Conservation (phyloP, 2,113 vertebrate species). For the Takifugu bimaculatus region DNA sequence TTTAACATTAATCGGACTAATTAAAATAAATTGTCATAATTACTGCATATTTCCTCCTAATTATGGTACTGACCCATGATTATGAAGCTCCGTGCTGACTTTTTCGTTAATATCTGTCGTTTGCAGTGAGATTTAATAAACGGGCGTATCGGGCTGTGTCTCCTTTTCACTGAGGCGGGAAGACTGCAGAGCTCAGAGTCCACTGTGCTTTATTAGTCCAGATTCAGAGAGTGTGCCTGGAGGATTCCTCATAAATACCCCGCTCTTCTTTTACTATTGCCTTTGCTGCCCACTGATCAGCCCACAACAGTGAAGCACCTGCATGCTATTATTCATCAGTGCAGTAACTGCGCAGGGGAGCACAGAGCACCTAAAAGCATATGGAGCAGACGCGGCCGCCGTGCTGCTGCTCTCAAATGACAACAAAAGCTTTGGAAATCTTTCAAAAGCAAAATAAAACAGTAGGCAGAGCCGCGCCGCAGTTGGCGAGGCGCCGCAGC, state of each 20-base stretch:
- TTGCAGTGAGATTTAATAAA: too few relatives aligned
- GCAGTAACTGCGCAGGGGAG: conserved; percentile 1
- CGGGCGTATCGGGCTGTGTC: too few relatives aligned
- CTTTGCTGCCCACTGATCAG: conserved; percentile 22
- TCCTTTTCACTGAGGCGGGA: too few relatives aligned
- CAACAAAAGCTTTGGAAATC: neutral
- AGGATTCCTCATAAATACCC: conserved; percentile 40
- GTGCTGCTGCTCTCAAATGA: neutral
- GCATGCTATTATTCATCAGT: conserved; percentile 25
- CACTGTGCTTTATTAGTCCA: too few relatives aligned
- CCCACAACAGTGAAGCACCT: conserved; percentile 3
- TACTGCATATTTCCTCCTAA: too few relatives aligned
- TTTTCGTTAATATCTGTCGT: too few relatives aligned
- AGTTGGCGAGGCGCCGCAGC: conserved; percentile 26
- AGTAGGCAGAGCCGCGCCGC: conserved; percentile 24
- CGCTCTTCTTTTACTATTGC: conserved; percentile 24
- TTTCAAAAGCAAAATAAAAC: conserved; percentile 12
- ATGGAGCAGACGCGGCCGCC: neutral
- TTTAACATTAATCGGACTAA: too few relatives aligned
- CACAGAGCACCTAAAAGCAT: conserved; percentile 2
- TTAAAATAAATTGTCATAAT: too few relatives aligned
- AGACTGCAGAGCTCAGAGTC: too few relatives aligned
- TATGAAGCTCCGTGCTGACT: too few relatives aligned
- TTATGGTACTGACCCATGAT: too few relatives aligned
- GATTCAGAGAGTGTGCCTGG: conserved; percentile 9